Evolutionary conservation across 92 coral and sea anemone species (phyloP), one percentile per base, ranked within the genome.

Genomic region (Pocillopora meandrina): DNA sequence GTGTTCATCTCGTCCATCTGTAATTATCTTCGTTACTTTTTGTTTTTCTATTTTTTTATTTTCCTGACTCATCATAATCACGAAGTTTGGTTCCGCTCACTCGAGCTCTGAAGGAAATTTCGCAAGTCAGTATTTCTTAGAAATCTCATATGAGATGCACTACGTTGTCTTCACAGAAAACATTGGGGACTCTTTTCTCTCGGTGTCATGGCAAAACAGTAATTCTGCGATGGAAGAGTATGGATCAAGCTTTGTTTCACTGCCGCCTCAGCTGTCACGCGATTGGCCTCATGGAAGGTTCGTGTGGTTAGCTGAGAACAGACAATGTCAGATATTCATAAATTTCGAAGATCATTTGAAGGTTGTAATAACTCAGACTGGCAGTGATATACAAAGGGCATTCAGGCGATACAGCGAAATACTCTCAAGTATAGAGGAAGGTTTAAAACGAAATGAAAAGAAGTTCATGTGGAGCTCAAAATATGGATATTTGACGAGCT

Each of bases 261-360:
- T 68, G 3, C 83, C 86, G 34, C 83, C 67, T 12, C 76, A 66
- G 26, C 78, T 82, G 57, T 75, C 86, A 52, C 81, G 75, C 75
- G 56, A 70, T 67, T 82, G 84, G 85, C 87, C 89, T 33, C 75
- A 75, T 56, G 92, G 89, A 11, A 82, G 92, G n/a, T 60, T 80
- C 16, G 23, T 85, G 16, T 85, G 92, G 92, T 84, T 83, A 74
- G 84, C 92, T 5, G 86, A 31, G 18, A 78, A 85, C 83, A 76
- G 89, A 61, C 81, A 77, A 21, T 75, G 82, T 31, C 87, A 82
- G 20, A 65, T 76, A 10, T 89, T 89, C 52, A 72, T 85, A 10
- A 89, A 89, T 78, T 89, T 72, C 19, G 31, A 68, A 12, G 92
- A 89, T 75, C 92, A 89, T 56, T 67, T 89, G 6, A 84, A 89